Evolutionary conservation across 2,797 vertebrate genomes (phyloP), one percentile per base, ranked within the genome.

Genomic region (Heliangelus exortis): DNA sequence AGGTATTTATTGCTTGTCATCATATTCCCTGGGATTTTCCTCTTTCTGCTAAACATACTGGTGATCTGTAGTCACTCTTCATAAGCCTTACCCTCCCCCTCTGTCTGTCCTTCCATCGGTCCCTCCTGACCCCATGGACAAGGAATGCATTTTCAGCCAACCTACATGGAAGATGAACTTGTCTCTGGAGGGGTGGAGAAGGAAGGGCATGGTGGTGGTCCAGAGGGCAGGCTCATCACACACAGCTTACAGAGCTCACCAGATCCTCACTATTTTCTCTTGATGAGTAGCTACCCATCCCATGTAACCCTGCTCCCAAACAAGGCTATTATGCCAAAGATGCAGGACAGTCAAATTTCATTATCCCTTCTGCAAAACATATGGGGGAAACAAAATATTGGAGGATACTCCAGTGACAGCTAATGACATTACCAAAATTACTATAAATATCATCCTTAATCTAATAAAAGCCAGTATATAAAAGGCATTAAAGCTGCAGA

Each of bases 391-490:
- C 69, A 93, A 97, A 96, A 93, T 66, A 92, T 85, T 84, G 92
- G 90, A 93, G 90, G 91, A 96, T 96, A 94, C 92, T 94, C 75
- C 90, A 87, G 75, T 96, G 95, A 93, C 84, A 96, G 93, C 82
- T 97, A 93, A 97, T 95, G 90, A 90, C 93, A 76, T 97, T 95
- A 96, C 61, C 25, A 47, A 96, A 96, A 96, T 97, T 87, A 90
- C 93, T 94, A 79, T 87, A 95, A 95, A 96, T 96, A 96, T 94
- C 90, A 89, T 75, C 91, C 97, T 96, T 94, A 93, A 92, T 96
- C 91, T 95, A 80, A 93, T 83, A 92, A 94, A 95, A 95, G 96
- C 54, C 89, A 96, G 92, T 95, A 91, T 95, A 96, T 97, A 94
- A 96, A 95, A 95, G 80, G 93, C 65, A 76, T 90, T 97, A 94